Evolutionary conservation across 2,797 vertebrate species (phyloP).

Genomic region (Gastrophryne carolinensis): DNA sequence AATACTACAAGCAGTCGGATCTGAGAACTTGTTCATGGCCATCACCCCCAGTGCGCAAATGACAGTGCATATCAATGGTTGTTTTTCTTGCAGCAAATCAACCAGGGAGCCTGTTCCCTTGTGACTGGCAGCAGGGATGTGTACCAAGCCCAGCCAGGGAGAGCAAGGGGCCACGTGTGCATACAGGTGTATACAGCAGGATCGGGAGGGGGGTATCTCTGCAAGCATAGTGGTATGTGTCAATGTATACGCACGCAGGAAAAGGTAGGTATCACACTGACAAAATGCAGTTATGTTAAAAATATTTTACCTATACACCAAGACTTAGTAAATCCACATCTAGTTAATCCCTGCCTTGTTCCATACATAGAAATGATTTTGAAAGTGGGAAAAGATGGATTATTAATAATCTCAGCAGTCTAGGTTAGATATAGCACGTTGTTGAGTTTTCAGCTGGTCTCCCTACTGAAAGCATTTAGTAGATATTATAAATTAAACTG

Average conservation of each 20-base stretch:
- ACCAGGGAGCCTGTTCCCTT: too few relatives aligned
- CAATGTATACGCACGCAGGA: neutral
- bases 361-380: slow-evolving; percentile 41
- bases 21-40: too few relatives aligned
- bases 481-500: slow-evolving; percentile 61
- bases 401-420: slow-evolving; percentile 58
- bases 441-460: slow-evolving; percentile 57
- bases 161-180: too few relatives aligned
- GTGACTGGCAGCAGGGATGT: too few relatives aligned
- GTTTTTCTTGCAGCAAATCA: too few relatives aligned
- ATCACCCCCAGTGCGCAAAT: too few relatives aligned
- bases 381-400: slow-evolving; percentile 56
- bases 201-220: too few relatives aligned
- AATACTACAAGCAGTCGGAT: too few relatives aligned
- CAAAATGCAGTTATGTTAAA: neutral
- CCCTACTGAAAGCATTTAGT: slow-evolving; percentile 58
- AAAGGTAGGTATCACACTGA: neutral
- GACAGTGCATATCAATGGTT: too few relatives aligned
- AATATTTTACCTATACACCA: neutral
- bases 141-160: too few relatives aligned
- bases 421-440: slow-evolving; percentile 46
- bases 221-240: neutral
- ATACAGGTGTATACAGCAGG: too few relatives aligned
- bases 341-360: neutral
- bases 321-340: neutral